Conservation (phyloP, 2,797 vertebrate species). For the Delichon dasypus region DNA sequence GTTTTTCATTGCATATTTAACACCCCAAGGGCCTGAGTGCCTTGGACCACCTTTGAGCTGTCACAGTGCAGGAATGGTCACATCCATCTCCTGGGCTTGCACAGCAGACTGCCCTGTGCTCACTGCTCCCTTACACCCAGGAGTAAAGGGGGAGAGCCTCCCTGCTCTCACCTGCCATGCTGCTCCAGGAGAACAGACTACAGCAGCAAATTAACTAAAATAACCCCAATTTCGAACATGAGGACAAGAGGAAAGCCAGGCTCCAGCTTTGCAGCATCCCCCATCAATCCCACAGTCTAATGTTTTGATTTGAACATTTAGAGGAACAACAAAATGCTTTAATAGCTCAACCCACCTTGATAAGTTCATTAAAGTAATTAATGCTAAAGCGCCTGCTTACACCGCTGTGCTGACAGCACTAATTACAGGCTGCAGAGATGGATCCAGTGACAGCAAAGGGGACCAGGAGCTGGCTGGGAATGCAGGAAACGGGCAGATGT, state of each 20-base stretch:
- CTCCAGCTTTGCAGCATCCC: background rate
- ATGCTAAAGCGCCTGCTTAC: constrained; percentile 32
- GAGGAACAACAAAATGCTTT: constrained; percentile 59
- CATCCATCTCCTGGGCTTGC: background rate
- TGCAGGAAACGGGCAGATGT: background rate
- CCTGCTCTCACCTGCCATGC: background rate
- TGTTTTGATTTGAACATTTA: constrained; percentile 27
- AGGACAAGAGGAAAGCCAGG: background rate
- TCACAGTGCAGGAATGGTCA: background rate
- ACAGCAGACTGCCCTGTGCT: background rate
- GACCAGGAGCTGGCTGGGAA: background rate
- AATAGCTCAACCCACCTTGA: constrained; percentile 30
- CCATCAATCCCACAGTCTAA: background rate
- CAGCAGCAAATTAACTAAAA: background rate
- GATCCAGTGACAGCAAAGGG: background rate
- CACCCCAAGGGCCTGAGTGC: background rate
- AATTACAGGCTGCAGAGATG: background rate
- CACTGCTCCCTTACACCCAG: background rate
- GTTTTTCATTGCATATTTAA: background rate
- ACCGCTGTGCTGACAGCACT: constrained; percentile 10
- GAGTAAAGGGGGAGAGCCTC: background rate
- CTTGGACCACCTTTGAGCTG: background rate
- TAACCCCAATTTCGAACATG: rapidly evolving
- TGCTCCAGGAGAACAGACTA: background rate
- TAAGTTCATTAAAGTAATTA: constrained; percentile 63